phyloP scores from a whole-genome alignment of 2,888 invertebrate genomes.

The Geotrupes spiniger region DNA sequence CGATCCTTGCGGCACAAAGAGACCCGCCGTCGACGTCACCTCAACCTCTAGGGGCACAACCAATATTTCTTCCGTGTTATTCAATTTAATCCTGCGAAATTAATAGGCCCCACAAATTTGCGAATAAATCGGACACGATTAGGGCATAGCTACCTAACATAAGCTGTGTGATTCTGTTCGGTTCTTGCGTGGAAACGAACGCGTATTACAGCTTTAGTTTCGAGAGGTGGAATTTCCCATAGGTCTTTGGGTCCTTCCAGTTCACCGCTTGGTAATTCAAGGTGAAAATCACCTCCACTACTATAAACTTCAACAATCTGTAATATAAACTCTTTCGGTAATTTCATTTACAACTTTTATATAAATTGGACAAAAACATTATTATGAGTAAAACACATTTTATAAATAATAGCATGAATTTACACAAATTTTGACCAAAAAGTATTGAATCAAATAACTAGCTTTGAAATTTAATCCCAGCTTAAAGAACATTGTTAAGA shows the following conservation, averaged over 20 bases:
- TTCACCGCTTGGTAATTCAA: slow-evolving; percentile 79
- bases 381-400: no score
- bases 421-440: no score
- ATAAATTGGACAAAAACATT: no score
- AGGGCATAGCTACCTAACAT: slow-evolving; percentile 65
- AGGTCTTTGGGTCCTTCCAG: slow-evolving; percentile 75
- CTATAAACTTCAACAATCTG: slow-evolving; percentile 79
- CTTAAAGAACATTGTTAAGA: no score
- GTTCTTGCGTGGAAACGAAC: slow-evolving; percentile 75
- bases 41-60: slow-evolving; percentile 84
- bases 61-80: slow-evolving; percentile 64
- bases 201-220: slow-evolving; percentile 82
- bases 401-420: no score
- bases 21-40: slow-evolving; percentile 65
- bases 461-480: no score
- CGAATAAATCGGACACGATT: not conserved
- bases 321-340: not conserved
- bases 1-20: slow-evolving; percentile 73
- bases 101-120: not conserved
- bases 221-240: slow-evolving; percentile 90
- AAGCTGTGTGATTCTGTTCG: slow-evolving; percentile 81
- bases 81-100: slow-evolving; percentile 63
- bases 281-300: slow-evolving; percentile 85
- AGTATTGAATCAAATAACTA: no score
- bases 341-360: no score